Base-by-base conservation (phyloP, 2,888 invertebrate genomes). In the Invenusta paracnida region DNA sequence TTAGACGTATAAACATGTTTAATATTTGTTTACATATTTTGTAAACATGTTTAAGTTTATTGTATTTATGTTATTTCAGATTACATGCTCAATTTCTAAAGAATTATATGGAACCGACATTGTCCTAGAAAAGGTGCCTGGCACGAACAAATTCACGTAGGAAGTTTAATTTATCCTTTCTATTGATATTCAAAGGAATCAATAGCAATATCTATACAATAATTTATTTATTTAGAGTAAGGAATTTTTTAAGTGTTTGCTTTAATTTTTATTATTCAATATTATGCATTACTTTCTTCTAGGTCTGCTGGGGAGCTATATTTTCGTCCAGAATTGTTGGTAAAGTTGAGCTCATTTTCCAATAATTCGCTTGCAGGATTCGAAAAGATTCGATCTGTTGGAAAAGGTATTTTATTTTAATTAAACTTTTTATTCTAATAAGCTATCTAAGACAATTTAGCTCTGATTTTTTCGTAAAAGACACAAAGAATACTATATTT, bases 371-470 rank as follows among this genome's bases (percentile, higher is more conserved):
- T 89, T 84, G 86, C 88, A 29, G 92, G 92, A 0, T 94, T 94
- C 90, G 94, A 94, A 89, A 93, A 93, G 89, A 93, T 94, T 67
- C 90, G 93, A 85, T 92, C 92, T 1, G 94, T 94, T 66, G 94
- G 94, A 73, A 94, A 94, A 92, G 93, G 93, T 93, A 88, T 73
- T 28, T 29, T 82, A 29, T n/a, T 48, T 11, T 48, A n/a, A n/a
- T n/a, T n/a, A n/a, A n/a, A n/a, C n/a, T n/a, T n/a, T n/a, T n/a
- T n/a, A n/a, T n/a, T n/a, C n/a, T n/a, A n/a, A n/a, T n/a, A n/a
- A n/a, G n/a, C n/a, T n/a, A n/a, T n/a, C n/a, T n/a, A n/a, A n/a
- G n/a, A n/a, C n/a, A n/a, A n/a, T n/a, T n/a, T n/a, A n/a, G n/a
- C n/a, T n/a, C n/a, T n/a, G n/a, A n/a, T n/a, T n/a, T n/a, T n/a